These are phyloP conservation scores for Bruchidius siliquastri DNA, from an alignment of 2,888 invertebrate genomes.

Conservation along the genomic window DNA sequence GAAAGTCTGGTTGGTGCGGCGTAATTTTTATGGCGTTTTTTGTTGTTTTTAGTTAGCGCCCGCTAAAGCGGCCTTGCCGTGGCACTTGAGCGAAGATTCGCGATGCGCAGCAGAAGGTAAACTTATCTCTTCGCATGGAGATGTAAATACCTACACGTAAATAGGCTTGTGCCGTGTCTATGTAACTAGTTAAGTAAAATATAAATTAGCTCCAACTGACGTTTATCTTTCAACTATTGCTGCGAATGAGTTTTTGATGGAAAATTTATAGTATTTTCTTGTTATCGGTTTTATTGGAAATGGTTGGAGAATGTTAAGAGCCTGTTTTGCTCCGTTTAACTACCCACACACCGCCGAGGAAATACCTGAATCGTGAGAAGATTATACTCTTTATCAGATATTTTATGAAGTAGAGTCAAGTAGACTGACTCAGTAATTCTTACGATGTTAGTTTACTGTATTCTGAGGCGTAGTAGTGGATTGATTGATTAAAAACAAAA, in stretches of 20 bases:
- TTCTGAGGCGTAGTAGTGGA: no score
- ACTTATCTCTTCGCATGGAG: neutral
- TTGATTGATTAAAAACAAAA: no score
- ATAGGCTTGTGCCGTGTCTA: neutral
- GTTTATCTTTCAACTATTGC: neutral
- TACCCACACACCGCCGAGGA: neutral
- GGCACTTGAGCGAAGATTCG: neutral
- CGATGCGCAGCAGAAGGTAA: neutral
- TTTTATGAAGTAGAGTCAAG: no score
- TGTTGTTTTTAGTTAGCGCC: neutral
- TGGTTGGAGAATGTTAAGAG: neutral
- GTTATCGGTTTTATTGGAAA: no score
- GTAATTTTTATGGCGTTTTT: neutral
- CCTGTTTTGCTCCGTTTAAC: neutral
- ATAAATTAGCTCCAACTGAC: neutral
- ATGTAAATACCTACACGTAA: neutral
- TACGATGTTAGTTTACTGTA: no score
- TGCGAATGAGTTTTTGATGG: neutral
- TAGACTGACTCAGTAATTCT: no score
- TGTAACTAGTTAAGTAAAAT: neutral
- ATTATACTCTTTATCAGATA: no score
- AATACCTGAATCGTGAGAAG: neutral
- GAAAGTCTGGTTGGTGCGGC: neutral
- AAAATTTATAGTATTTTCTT: no score
- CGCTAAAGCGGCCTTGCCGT: neutral